A percentile compares a stretch with the other conserved stretches of the same genome.
phyloP scores from a whole-genome alignment of 2,113 vertebrate genomes.

The Alligator sinensis region DNA sequence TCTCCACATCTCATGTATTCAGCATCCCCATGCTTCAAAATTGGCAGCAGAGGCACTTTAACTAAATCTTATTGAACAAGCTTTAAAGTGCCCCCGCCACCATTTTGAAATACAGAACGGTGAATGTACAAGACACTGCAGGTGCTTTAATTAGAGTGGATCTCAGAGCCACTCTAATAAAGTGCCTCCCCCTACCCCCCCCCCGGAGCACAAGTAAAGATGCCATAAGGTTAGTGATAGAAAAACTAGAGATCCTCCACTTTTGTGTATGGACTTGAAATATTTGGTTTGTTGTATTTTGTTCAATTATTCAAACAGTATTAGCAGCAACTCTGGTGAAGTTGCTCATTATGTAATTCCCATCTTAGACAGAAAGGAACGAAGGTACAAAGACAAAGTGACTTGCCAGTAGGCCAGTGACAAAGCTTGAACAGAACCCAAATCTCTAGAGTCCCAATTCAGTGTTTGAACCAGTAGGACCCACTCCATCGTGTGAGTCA shows the following conservation, averaged over 20 bases:
- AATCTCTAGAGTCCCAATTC: neutral
- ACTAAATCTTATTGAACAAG: too few relatives aligned
- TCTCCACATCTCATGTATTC: too few relatives aligned
- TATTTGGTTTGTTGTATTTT: constrained; percentile 4
- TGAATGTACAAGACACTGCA: too few relatives aligned
- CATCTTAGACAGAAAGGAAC: neutral
- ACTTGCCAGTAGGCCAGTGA: neutral
- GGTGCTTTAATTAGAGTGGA: too few relatives aligned
- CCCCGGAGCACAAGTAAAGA: neutral
- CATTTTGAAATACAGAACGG: too few relatives aligned
- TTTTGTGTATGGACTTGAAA: neutral
- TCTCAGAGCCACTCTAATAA: too few relatives aligned
- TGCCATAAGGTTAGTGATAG: neutral
- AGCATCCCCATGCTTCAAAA: too few relatives aligned
- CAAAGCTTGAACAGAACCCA: neutral
- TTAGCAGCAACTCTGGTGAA: constrained; percentile 6
- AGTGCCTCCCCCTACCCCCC: too few relatives aligned
- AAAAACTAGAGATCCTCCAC: neutral
- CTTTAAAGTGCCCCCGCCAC: too few relatives aligned
- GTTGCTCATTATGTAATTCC: neutral
- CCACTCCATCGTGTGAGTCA: neutral
- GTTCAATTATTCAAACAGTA: neutral
- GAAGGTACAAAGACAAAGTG: neutral
- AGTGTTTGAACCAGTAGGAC: neutral
- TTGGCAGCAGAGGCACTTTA: too few relatives aligned